Percentiles rank a stretch among this genome's conserved stretches.
phyloP scores from a whole-genome alignment of 2,797 vertebrate genomes.

The Aldrovandia affinis region DNA sequence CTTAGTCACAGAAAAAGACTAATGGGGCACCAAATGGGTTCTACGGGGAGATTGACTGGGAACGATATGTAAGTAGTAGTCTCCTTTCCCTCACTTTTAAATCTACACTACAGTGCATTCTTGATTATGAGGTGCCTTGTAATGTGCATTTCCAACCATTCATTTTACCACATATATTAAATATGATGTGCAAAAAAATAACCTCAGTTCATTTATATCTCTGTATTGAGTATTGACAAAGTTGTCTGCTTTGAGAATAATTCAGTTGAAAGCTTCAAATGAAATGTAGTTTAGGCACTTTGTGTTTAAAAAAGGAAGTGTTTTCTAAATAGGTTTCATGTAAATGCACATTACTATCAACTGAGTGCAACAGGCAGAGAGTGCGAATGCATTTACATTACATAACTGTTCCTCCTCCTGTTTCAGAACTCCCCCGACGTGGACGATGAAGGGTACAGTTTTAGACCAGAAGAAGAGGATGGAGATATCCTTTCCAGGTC shows the following conservation, averaged over 20 bases:
- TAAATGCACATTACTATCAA: not conserved
- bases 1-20: constrained; percentile 84
- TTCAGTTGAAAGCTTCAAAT: not conserved
- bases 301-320: not conserved
- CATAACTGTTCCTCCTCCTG: not conserved
- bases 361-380: not conserved
- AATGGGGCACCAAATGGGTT: constrained; percentile 96
- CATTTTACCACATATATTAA: not conserved
- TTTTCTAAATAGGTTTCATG: too few relatives aligned
- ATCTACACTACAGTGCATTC: not conserved
- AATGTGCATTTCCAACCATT: not conserved
- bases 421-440: constrained; percentile 91
- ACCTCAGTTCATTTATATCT: not conserved
- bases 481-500: constrained; percentile 74
- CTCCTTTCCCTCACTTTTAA: not conserved
- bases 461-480: constrained; percentile 88
- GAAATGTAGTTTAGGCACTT: not conserved
- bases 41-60: constrained; percentile 97
- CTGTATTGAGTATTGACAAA: not conserved
- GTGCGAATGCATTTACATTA: not conserved
- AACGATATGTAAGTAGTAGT: constrained; percentile 91
- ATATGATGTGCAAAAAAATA: too few relatives aligned
- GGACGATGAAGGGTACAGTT: constrained; percentile 97
- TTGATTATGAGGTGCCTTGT: not conserved
- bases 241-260: not conserved